Evolutionary conservation across 2,888 invertebrate species (phyloP).

Genomic region (Brassicogethes aeneus): DNA sequence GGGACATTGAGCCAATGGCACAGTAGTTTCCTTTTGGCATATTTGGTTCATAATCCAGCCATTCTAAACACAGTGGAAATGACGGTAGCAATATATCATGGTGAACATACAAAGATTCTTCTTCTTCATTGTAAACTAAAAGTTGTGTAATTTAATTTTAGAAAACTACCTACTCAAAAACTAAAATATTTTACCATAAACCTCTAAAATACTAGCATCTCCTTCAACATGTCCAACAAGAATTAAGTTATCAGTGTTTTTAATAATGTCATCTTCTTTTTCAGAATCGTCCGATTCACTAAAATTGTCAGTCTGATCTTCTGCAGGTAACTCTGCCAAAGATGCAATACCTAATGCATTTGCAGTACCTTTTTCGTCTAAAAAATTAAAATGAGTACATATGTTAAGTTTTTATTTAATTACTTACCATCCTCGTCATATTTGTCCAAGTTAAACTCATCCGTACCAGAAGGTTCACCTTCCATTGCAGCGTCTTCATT

Average conservation of each 20-base stretch:
- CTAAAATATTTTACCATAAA: constrained; percentile 60
- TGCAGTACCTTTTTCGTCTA: constrained; percentile 25
- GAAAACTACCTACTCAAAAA: neutral
- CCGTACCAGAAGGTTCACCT: constrained; percentile 41
- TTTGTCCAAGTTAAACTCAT: constrained; percentile 65
- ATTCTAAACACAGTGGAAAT: constrained; percentile 87
- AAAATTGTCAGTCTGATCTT: constrained; percentile 38
- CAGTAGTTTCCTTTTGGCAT: constrained; percentile 74
- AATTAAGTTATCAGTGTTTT: constrained; percentile 81
- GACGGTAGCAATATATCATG: constrained; percentile 86
- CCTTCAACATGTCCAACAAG: constrained; percentile 80
- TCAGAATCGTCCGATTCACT: constrained; percentile 59
- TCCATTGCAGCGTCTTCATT: constrained; percentile 26
- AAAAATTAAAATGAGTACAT: constrained; percentile 8
- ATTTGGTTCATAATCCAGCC: constrained; percentile 80
- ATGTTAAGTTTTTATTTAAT: constrained; percentile 5
- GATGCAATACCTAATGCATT: constrained; percentile 48
- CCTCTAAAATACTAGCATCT: constrained; percentile 79
- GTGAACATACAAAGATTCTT: constrained; percentile 85
- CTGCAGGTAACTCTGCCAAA: constrained; percentile 46
- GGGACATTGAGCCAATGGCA: constrained; percentile 88
- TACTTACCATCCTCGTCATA: constrained; percentile 61
- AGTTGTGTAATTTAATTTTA: too few species aligned
- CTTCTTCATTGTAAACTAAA: constrained; percentile 82
- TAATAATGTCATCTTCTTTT: constrained; percentile 84